These are phyloP conservation scores for Coturnix japonica DNA, from an alignment of 2,113 vertebrate species.

Conservation along the genomic window DNA sequence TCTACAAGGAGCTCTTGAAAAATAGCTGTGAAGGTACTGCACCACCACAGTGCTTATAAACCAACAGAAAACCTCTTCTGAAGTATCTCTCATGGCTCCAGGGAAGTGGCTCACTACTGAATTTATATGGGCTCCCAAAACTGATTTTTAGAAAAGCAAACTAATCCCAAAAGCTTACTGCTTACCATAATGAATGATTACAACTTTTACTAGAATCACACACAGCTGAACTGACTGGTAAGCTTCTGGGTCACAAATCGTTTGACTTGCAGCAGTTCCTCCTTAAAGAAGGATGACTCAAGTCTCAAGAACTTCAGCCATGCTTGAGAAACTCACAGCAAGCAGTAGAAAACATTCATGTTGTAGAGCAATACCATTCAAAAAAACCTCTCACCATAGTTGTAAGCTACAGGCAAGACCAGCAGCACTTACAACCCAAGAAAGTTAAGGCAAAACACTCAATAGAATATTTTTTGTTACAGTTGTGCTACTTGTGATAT, in stretches of 20 bases:
- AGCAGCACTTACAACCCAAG: background rate
- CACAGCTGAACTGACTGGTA: background rate
- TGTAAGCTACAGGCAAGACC: background rate
- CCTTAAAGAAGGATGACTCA: background rate
- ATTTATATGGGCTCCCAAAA: background rate
- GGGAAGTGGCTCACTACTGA: background rate
- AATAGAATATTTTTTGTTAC: background rate
- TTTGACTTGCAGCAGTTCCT: background rate
- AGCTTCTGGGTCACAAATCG: background rate
- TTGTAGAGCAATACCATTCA: background rate
- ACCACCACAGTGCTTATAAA: background rate
- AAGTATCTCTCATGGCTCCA: background rate
- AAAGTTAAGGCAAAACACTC: background rate
- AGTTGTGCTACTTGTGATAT: background rate
- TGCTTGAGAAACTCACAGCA: accelerated
- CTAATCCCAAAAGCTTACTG: background rate
- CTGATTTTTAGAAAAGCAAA: background rate
- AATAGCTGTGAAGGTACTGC: background rate
- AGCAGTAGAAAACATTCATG: background rate
- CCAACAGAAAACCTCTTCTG: background rate
- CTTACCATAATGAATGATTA: background rate
- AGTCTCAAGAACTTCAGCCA: background rate
- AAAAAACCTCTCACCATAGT: background rate
- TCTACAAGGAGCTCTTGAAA: background rate
- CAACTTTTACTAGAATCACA: background rate